These are phyloP conservation scores for Antechinus stuartii DNA, from an alignment of 2,113 vertebrate genomes.

Conservation along the genomic window DNA sequence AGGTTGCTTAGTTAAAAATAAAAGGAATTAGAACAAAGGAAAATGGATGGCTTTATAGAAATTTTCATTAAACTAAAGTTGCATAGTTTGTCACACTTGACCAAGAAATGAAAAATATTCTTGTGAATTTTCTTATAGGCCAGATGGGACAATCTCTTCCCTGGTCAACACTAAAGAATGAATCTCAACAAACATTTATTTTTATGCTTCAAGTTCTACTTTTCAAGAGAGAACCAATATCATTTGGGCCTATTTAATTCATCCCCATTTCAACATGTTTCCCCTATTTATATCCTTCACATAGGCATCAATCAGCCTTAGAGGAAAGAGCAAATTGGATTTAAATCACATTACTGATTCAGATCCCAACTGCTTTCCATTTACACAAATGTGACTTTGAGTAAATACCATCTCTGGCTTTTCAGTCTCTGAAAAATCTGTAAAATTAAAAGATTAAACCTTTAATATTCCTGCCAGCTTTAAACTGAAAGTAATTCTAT, in stretches of 20 bases:
- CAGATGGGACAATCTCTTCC: background rate
- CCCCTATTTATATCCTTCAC: background rate
- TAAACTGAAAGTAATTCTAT: background rate
- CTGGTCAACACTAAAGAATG: background rate
- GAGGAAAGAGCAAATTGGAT: background rate
- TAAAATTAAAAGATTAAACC: background rate
- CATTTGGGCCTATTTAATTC: background rate
- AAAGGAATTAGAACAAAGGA: constrained; percentile 18
- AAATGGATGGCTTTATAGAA: constrained; percentile 42
- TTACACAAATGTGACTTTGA: background rate
- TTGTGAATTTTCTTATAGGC: background rate
- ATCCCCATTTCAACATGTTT: background rate
- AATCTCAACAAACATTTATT: background rate
- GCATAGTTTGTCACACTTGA: background rate
- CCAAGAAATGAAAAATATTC: constrained; percentile 5
- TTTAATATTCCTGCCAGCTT: background rate
- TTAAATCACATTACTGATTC: background rate
- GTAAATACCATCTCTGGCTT: background rate
- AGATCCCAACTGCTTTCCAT: background rate
- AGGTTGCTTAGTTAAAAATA: constrained; percentile 14
- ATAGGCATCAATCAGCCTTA: background rate
- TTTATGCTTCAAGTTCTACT: background rate
- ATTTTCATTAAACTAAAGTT: constrained; percentile 15
- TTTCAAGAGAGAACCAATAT: background rate
- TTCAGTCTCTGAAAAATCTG: background rate